Evolutionary conservation across 2,797 vertebrate genomes (phyloP).

Genomic region (Natrix natrix): DNA sequence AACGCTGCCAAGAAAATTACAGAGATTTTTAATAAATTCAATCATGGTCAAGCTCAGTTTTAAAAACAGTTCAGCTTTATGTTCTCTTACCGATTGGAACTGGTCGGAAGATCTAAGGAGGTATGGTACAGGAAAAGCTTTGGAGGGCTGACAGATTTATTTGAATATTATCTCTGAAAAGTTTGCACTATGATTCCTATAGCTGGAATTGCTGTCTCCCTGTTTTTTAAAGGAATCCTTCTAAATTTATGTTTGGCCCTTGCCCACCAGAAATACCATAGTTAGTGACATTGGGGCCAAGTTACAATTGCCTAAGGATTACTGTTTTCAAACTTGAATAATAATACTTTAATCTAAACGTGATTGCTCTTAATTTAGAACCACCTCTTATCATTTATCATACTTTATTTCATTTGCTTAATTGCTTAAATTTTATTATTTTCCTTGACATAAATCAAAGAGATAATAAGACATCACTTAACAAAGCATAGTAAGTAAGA

Average conservation of each 20-base stretch:
- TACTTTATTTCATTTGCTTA: background rate
- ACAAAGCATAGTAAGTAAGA: background rate
- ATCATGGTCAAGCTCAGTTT: background rate
- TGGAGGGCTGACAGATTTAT: background rate
- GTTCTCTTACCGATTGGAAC: background rate
- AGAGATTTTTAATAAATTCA: background rate
- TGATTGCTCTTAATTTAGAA: background rate
- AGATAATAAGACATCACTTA: background rate
- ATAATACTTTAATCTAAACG: background rate
- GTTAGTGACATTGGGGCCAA: background rate
- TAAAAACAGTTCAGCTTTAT: background rate
- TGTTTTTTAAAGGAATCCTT: background rate
- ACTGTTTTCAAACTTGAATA: background rate
- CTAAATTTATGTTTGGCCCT: background rate
- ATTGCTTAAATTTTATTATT: slow-evolving; percentile 5
- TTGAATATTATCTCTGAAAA: background rate
- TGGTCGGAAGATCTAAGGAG: background rate
- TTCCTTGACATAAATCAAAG: background rate
- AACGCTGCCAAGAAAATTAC: background rate
- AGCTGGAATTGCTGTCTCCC: background rate
- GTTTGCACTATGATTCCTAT: background rate
- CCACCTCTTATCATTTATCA: background rate
- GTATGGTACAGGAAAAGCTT: background rate
- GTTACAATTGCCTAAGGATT: background rate
- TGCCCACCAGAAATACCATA: background rate